A percentile compares a stretch with the other conserved stretches of the same genome.
Evolutionary conservation across 1,140 invertebrate species (phyloP).

Genomic region (Platyura marginata): DNA sequence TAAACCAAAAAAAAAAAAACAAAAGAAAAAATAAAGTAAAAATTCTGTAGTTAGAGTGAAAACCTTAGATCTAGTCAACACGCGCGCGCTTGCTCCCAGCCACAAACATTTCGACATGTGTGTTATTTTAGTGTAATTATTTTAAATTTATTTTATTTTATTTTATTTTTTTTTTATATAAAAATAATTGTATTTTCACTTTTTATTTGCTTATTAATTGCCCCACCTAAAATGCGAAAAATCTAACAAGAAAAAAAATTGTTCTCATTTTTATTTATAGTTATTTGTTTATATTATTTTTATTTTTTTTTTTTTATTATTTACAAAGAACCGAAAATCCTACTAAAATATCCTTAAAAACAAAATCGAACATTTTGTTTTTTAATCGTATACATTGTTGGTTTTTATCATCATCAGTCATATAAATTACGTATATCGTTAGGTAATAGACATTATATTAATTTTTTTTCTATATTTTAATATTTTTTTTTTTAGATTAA

Average conservation of each 20-base stretch:
- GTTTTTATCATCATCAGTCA: background rate
- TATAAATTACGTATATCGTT: background rate
- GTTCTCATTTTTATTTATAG: background rate
- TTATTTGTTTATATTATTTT: background rate
- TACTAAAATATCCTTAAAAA: background rate
- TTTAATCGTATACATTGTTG: background rate
- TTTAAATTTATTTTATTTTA: background rate
- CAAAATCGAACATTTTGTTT: background rate
- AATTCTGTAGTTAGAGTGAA: too few relatives aligned
- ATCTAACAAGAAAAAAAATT: background rate
- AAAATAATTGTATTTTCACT: conserved; percentile 1
- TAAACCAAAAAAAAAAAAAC: too few relatives aligned
- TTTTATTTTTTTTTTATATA: conserved; percentile 1
- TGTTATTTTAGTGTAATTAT: too few relatives aligned
- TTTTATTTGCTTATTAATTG: background rate
- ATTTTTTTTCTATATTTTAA: background rate
- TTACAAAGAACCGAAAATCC: background rate
- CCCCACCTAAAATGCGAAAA: background rate
- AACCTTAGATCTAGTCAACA: too few relatives aligned
- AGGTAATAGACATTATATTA: background rate
- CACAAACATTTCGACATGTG: too few relatives aligned
- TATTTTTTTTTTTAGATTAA: background rate
- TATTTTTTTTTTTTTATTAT: background rate
- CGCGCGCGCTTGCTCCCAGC: too few relatives aligned
- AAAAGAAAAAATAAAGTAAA: too few relatives aligned